These are phyloP conservation scores for Corythoichthys intestinalis DNA, from an alignment of 2,113 vertebrate species.

Conservation along the genomic window DNA sequence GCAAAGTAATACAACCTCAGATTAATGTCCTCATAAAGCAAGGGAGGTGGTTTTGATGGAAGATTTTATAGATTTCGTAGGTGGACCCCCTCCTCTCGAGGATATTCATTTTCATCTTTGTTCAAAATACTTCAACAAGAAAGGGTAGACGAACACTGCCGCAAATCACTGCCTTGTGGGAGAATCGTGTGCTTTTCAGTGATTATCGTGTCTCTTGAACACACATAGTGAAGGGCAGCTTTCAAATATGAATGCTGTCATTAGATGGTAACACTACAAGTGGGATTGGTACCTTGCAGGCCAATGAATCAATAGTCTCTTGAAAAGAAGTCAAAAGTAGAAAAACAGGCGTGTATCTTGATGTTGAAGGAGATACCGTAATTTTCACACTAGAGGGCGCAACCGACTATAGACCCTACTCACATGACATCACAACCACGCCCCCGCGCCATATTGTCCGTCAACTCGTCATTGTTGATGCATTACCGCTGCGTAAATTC, in stretches of 20 bases:
- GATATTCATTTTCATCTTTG: slow-evolving; percentile 66
- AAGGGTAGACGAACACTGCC: slow-evolving; percentile 8
- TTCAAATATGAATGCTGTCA: slow-evolving; percentile 43
- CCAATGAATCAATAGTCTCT: slow-evolving; percentile 66
- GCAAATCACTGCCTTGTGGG: slow-evolving; percentile 30
- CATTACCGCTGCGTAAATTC: no score
- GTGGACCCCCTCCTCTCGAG: slow-evolving; percentile 63
- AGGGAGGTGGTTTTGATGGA: slow-evolving; percentile 71
- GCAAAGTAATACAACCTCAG: slow-evolving; percentile 58
- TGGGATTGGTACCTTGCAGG: slow-evolving; percentile 56
- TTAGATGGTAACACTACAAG: slow-evolving; percentile 59
- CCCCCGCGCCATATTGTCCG: no score
- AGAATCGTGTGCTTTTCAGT: slow-evolving; percentile 22
- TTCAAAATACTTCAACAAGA: slow-evolving; percentile 57
- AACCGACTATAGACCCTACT: no score
- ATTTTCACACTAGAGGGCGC: no score
- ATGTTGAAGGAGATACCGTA: not conserved
- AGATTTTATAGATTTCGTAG: slow-evolving; percentile 72
- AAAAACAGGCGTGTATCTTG: slow-evolving; percentile 50
- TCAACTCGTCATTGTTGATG: no score
- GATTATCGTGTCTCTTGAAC: slow-evolving; percentile 16
- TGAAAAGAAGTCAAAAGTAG: slow-evolving; percentile 58
- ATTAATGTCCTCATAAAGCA: slow-evolving; percentile 74
- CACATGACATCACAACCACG: no score
- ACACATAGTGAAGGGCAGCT: slow-evolving; percentile 10